Evolutionary conservation across 1,140 invertebrate species (phyloP).

Genomic region (Aporrectodea caliginosa): DNA sequence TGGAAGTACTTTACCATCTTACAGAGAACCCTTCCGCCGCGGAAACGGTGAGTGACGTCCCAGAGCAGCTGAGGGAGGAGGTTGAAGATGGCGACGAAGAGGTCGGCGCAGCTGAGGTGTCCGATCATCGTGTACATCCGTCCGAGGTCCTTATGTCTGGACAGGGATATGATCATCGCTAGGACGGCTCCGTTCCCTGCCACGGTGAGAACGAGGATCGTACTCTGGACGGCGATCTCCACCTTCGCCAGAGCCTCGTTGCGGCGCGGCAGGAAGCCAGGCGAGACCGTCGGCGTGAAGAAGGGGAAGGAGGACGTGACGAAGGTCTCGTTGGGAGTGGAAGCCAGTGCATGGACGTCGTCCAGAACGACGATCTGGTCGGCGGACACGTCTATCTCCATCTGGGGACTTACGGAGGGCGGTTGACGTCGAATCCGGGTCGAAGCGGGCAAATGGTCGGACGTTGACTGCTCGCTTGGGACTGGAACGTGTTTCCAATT

Average conservation of each 20-base stretch:
- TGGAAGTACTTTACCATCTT: slow-evolving; percentile 65
- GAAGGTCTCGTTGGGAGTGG: too few species aligned
- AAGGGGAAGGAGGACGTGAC: not conserved
- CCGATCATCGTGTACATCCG: slow-evolving; percentile 62
- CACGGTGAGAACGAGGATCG: slow-evolving; percentile 65
- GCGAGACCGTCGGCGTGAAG: not conserved
- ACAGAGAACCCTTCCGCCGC: slow-evolving; percentile 65
- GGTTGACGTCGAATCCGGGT: too few species aligned
- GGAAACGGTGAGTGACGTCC: slow-evolving; percentile 66
- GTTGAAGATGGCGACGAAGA: slow-evolving; percentile 68
- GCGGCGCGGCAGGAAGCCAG: slow-evolving; percentile 35
- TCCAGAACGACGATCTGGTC: too few species aligned
- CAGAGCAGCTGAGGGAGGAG: slow-evolving; percentile 70
- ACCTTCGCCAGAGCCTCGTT: slow-evolving; percentile 60
- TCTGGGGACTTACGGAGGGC: too few species aligned
- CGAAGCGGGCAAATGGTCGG: too few species aligned
- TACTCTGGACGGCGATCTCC: slow-evolving; percentile 63
- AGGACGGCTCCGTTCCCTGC: slow-evolving; percentile 67
- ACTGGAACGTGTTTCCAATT: too few species aligned
- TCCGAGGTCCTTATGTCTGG: slow-evolving; percentile 47
- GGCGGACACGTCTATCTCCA: too few species aligned
- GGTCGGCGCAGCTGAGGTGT: slow-evolving; percentile 68
- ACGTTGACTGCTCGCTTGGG: too few species aligned
- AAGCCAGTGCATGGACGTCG: too few species aligned
- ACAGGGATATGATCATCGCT: slow-evolving; percentile 40